These are phyloP conservation scores for Lagria hirta DNA, from an alignment of 2,888 invertebrate genomes.

Conservation along the genomic window DNA sequence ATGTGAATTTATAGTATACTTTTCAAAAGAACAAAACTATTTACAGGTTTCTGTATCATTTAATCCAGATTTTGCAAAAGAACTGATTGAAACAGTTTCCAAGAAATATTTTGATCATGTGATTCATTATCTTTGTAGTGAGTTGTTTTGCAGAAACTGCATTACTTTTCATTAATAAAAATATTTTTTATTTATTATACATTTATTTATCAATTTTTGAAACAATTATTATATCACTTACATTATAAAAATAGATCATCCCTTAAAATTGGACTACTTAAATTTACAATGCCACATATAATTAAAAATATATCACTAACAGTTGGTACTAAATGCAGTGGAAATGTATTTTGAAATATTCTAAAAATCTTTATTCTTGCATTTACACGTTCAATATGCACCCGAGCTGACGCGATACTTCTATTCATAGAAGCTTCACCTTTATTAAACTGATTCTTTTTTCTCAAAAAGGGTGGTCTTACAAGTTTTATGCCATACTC, in stretches of 20 bases:
- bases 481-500: conserved; percentile 13
- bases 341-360: conserved; percentile 11
- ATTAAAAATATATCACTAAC: conserved; percentile 19
- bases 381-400: conserved; percentile 22
- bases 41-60: conserved; percentile 11
- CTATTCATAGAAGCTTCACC: conserved; percentile 15
- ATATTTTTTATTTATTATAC: not conserved
- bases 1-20: conserved; percentile 24
- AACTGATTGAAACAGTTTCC: conserved; percentile 10
- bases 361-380: conserved; percentile 14
- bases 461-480: conserved; percentile 20
- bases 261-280: conserved; percentile 11
- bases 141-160: not conserved
- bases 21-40: conserved; percentile 7
- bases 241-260: conserved; percentile 3
- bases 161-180: not conserved
- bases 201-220: not conserved
- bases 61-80: conserved; percentile 12
- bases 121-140: conserved; percentile 11
- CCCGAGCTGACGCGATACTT: conserved; percentile 20
- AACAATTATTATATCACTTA: not conserved
- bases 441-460: conserved; percentile 16
- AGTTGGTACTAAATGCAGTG: conserved; percentile 2
- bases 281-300: conserved; percentile 14
- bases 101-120: conserved; percentile 15